Conservation (phyloP, 2,888 invertebrate genomes). For the Lasioglossum pauxillum region DNA sequence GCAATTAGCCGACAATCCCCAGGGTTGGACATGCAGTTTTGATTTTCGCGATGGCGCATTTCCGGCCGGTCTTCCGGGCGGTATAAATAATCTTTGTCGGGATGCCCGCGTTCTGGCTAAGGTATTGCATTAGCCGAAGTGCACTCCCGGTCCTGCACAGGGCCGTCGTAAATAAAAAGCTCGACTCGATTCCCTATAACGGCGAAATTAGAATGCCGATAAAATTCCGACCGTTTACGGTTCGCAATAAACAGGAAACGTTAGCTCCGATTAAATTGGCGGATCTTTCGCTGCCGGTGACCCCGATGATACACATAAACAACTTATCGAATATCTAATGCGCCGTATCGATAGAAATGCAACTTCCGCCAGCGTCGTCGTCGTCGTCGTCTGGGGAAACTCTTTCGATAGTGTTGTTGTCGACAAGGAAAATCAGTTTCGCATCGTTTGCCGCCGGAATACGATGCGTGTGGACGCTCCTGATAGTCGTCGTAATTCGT, state of each 20-base stretch:
- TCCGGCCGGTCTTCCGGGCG: neutral
- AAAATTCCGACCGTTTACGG: constrained; percentile 11
- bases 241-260: constrained; percentile 19
- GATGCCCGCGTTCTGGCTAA: neutral
- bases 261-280: constrained; percentile 4
- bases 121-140: constrained; percentile 2
- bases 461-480: neutral
- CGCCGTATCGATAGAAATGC: constrained; percentile 14
- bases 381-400: constrained; percentile 7
- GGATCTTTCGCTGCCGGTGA: neutral
- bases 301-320: neutral
- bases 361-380: neutral
- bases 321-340: constrained; percentile 11
- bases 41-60: neutral
- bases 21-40: neutral
- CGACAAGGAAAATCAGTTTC: constrained; percentile 16
- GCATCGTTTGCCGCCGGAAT: neutral
- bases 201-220: constrained; percentile 28
- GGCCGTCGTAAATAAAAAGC: constrained; percentile 6
- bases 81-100: constrained; percentile 1
- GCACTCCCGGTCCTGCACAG: neutral
- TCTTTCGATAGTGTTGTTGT: constrained; percentile 4
- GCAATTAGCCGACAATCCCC: neutral
- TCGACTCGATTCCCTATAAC: constrained; percentile 6
- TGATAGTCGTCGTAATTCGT: constrained; percentile 48